Base-by-base conservation (phyloP, 2,797 vertebrate species). In the Urophycis tenuis region DNA sequence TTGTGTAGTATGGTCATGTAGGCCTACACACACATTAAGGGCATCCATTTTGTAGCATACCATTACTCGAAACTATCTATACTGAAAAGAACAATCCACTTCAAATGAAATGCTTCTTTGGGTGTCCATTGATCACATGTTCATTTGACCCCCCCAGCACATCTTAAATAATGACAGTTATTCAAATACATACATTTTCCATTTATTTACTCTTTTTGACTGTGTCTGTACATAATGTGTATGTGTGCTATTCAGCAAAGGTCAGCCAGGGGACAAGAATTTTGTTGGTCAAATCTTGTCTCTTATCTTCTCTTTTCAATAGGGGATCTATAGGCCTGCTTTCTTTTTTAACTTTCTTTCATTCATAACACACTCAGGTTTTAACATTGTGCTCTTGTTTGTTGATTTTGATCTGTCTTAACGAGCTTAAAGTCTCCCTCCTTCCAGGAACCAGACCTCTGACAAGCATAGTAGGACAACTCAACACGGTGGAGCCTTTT, bases 381-480 rank as follows among this genome's bases (percentile, higher is more conserved):
- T 75, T 79, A 84, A 32, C 19, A 7, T 84, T 79, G 78, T 84
- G 76, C 31, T 69, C 22, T 74, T 72, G 76, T 87, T 87, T 87
- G 74, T 83, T 85, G 82, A 81, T 79, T 76, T 78, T 80, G 79
- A 74, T 77, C 41, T 74, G 74, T 14, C 41, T 17, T 17, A 19
- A 45, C 3, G 0, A 45, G 19, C 22, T n/a, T n/a, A 53, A 22
- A n/a, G n/a, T 64, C 53, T 25, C 53, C n/a, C n/a, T 64, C n/a
- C n/a, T 64, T n/a, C 53, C 53, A 64, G n/a, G 53, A 64, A 64
- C n/a, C 53, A 25, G n/a, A 53, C 22, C 49, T 19, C 41, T 9
- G 9, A 9, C 35, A 36, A 36, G 35, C 35, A 36, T 9, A 36
- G 35, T 9, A 45, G 15, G 11, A 17, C 19, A 53, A n/a, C 49